Base-by-base conservation (phyloP, 1,140 invertebrate species). In the Myzus persicae region DNA sequence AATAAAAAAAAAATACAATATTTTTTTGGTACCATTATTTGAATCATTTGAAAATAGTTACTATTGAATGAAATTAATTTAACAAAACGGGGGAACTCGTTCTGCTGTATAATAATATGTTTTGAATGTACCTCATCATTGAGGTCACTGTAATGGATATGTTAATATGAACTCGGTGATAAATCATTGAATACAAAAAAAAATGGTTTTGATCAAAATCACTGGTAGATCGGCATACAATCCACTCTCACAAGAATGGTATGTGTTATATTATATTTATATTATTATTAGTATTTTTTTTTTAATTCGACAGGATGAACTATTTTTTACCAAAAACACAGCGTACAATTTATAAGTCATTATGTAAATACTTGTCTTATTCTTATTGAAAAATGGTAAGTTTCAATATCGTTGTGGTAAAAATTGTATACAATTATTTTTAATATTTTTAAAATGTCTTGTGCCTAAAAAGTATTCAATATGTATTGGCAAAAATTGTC, bases 31-130 rank as follows among this genome's bases (percentile, higher is more conserved):
- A 9, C n/a, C 48, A 54, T n/a, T 40, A 40, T 54, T 51, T 38
- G n/a, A 51, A 89, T 51, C 24, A 89, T 89, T 38, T 26, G 9
- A 26, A 89, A 89, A 51, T 51, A 89, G 88, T 89, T 51, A 40
- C 48, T 4, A 51, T 31, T 51, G 20, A 89, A 38, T 89, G 24
- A 54, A 89, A 89, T 89, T 38, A 54, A 51, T 89, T 89, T 20
- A 88, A 48, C n/a, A 36, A 38, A 88, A 46, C 36, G n/a, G 31
- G 59, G 31, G 59, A n/a, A 67, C 5, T n/a, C 59, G 31, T 14
- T n/a, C n/a, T n/a, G 59, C 31, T 67, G 14, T 67, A 67, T 9
- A 44, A 44, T 18, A 67, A n/a, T 67, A 67, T 67, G 31, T 67
- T 67, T 67, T n/a, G 59, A 67, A 67, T 67, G 31, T 67, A 67